Percentiles rank a stretch among this genome's conserved stretches.
phyloP scores from a whole-genome alignment of 2,113 vertebrate species.

The Phrynocephalus versicolor region DNA sequence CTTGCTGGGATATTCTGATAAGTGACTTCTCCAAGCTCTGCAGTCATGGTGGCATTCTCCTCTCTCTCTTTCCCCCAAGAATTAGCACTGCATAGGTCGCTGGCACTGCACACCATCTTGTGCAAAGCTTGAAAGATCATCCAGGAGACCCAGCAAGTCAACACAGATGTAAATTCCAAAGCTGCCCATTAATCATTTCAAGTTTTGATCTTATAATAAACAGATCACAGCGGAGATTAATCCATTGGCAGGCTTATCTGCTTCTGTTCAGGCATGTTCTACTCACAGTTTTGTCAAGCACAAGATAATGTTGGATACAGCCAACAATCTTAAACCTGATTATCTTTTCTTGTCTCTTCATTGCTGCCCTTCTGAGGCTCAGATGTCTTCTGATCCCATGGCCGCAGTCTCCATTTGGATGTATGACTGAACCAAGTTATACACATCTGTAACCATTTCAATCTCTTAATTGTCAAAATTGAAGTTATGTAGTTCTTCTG shows the following conservation, averaged over 20 bases:
- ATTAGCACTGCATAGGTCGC: neutral
- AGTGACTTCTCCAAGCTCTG: neutral
- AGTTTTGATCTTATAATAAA: slow-evolving; percentile 32
- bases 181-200: slow-evolving; percentile 57
- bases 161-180: slow-evolving; percentile 49
- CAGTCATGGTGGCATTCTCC: neutral
- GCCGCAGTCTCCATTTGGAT: too few relatives aligned
- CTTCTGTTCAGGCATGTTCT: neutral
- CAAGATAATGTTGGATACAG: slow-evolving; percentile 9
- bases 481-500: too few relatives aligned
- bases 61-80: neutral
- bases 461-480: too few relatives aligned
- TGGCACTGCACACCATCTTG: neutral
- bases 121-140: neutral
- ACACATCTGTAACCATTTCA: too few relatives aligned
- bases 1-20: neutral
- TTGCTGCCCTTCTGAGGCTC: too few relatives aligned
- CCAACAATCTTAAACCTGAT: too few relatives aligned
- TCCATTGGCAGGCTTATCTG: neutral
- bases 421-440: too few relatives aligned
- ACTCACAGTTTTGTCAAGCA: neutral
- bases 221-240: neutral
- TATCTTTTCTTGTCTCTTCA: too few relatives aligned
- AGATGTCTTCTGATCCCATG: too few relatives aligned
- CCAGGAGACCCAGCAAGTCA: slow-evolving; percentile 38